phyloP scores from a whole-genome alignment of 2,888 invertebrate species.

The Drosophila flavopinicola region DNA sequence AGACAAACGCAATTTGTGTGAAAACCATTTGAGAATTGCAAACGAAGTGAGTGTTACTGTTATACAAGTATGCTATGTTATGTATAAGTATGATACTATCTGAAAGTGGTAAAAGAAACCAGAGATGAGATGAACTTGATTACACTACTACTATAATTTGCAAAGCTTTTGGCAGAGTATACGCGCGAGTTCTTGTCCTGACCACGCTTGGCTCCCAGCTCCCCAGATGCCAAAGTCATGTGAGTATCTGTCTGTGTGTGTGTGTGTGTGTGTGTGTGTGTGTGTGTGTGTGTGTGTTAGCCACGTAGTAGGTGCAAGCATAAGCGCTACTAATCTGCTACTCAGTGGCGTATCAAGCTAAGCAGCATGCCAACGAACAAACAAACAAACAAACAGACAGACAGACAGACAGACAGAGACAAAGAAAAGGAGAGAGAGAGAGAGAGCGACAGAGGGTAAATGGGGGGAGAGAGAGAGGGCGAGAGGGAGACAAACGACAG shows the following conservation, averaged over 20 bases:
- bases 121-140: background rate
- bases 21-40: too few species aligned
- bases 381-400: conserved; percentile 58
- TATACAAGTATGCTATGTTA: too few species aligned
- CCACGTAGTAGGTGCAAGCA: conserved; percentile 79
- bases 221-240: conserved; percentile 12
- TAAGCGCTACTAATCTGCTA: conserved; percentile 79
- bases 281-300: conserved; percentile 36
- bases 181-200: conserved; percentile 13
- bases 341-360: conserved; percentile 78
- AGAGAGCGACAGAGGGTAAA: conserved; percentile 1
- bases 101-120: background rate
- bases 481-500: conserved; percentile 1
- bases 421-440: background rate
- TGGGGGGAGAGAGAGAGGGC: background rate
- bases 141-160: background rate
- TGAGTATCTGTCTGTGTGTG: too few species aligned
- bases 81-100: background rate
- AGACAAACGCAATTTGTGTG: too few species aligned
- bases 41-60: too few species aligned
- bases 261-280: conserved; percentile 22
- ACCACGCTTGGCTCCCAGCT: conserved; percentile 14
- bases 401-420: conserved; percentile 18
- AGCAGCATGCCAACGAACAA: conserved; percentile 64
- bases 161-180: conserved; percentile 25